Percentiles rank a stretch among this genome's conserved stretches.
These are phyloP conservation scores for Brachyhypopomus occidentalis DNA, from an alignment of 2,113 vertebrate species.

Conservation along the genomic window DNA sequence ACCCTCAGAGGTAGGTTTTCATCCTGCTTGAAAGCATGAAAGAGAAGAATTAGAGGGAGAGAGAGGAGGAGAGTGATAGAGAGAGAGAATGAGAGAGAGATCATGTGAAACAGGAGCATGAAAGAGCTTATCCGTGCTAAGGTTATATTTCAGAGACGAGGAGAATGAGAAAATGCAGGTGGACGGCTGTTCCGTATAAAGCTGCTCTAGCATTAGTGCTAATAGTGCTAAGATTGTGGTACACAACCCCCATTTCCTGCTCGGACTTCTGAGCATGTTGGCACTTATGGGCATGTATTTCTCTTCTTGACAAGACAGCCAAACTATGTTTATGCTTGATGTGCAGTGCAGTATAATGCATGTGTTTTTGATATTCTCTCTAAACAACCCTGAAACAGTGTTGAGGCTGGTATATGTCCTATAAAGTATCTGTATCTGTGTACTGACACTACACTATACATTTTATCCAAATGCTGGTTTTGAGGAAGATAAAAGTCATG, in stretches of 20 bases:
- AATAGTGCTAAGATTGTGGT: constrained; percentile 31
- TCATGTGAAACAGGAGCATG: background rate
- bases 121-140: constrained; percentile 8
- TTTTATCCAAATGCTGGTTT: no score
- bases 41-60: background rate
- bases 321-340: no score
- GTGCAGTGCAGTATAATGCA: no score
- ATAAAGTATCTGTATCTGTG: no score
- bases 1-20: constrained; percentile 8
- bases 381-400: no score
- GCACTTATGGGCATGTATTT: background rate
- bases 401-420: no score
- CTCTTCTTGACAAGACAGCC: no score
- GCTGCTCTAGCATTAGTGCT: constrained; percentile 15
- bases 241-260: constrained; percentile 13
- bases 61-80: background rate
- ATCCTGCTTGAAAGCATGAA: constrained; percentile 23
- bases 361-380: no score
- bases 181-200: constrained; percentile 18
- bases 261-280: background rate
- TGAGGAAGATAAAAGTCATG: no score
- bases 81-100: background rate
- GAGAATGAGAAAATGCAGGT: constrained; percentile 7
- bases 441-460: no score
- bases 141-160: constrained; percentile 33